phyloP scores from a whole-genome alignment of 2,888 invertebrate species.

The Chironomus tentans region DNA sequence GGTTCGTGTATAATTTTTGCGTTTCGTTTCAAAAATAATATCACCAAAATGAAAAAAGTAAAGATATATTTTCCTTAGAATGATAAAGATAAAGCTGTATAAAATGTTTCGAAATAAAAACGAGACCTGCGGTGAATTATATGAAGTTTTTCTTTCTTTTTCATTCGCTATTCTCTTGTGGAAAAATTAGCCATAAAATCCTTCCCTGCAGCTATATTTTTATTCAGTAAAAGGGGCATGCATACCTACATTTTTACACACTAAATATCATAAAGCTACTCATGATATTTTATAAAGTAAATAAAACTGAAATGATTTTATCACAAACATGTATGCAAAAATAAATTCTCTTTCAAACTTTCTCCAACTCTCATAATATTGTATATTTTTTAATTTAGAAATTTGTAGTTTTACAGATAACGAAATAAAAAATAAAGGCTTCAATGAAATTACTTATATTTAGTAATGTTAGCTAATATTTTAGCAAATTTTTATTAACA shows the following conservation, averaged over 20 bases:
- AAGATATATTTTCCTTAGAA: not conserved
- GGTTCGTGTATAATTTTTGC: slow-evolving; percentile 3
- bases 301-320: slow-evolving; percentile 21
- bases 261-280: not conserved
- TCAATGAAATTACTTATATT: too few species aligned
- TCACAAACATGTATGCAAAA: not conserved
- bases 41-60: not conserved
- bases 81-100: slow-evolving; percentile 17
- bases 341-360: not conserved
- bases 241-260: not conserved
- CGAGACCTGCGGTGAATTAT: slow-evolving; percentile 21
- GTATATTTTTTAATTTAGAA: too few species aligned
- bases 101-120: slow-evolving; percentile 20
- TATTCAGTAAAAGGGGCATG: not conserved
- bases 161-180: not conserved
- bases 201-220: slow-evolving; percentile 15
- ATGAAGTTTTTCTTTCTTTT: slow-evolving; percentile 8
- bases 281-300: not conserved
- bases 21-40: not conserved
- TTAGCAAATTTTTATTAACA: too few species aligned
- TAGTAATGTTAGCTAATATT: too few species aligned
- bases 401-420: too few species aligned
- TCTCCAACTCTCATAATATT: too few species aligned
- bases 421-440: too few species aligned
- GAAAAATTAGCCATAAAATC: slow-evolving; percentile 19